Evolutionary conservation across 2,797 vertebrate species (phyloP).

Genomic region (Percopsis omiscomaycus): DNA sequence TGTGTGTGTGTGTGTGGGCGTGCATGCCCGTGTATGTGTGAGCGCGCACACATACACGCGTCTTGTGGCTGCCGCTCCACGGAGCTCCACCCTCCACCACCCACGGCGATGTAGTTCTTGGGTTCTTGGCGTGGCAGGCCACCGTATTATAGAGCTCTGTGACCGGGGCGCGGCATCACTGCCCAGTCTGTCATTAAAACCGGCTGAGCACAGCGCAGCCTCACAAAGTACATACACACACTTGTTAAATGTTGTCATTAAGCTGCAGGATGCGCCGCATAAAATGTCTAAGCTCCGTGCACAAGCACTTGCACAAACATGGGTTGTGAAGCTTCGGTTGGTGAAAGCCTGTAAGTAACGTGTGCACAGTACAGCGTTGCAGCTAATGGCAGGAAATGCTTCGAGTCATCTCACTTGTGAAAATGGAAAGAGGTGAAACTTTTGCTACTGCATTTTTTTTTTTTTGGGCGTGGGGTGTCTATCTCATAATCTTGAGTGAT

Average conservation of each 20-base stretch:
- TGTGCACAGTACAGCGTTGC: conserved; percentile 8
- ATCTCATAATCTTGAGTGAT: conserved; percentile 1
- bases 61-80: conserved; percentile 51
- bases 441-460: conserved; percentile 32
- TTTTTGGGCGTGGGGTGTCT: conserved; percentile 1
- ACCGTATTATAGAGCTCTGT: conserved; percentile 69
- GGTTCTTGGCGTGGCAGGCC: conserved; percentile 67
- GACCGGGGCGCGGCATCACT: conserved; percentile 66
- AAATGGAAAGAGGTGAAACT: conserved; percentile 4
- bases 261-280: too few relatives aligned
- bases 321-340: too few relatives aligned
- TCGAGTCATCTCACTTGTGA: conserved; percentile 29
- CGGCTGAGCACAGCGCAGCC: conserved; percentile 50
- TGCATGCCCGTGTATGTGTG: conserved; percentile 15
- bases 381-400: neutral
- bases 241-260: conserved; percentile 21
- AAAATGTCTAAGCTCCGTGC: too few relatives aligned
- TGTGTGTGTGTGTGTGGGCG: conserved; percentile 19
- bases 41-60: neutral
- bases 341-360: too few relatives aligned
- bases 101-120: conserved; percentile 66
- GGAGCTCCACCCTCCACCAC: conserved; percentile 70
- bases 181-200: conserved; percentile 70
- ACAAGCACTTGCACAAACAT: too few relatives aligned
- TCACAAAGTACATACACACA: conserved; percentile 61